Conservation (phyloP, 1,140 invertebrate genomes). For the Drosophila orosa region DNA sequence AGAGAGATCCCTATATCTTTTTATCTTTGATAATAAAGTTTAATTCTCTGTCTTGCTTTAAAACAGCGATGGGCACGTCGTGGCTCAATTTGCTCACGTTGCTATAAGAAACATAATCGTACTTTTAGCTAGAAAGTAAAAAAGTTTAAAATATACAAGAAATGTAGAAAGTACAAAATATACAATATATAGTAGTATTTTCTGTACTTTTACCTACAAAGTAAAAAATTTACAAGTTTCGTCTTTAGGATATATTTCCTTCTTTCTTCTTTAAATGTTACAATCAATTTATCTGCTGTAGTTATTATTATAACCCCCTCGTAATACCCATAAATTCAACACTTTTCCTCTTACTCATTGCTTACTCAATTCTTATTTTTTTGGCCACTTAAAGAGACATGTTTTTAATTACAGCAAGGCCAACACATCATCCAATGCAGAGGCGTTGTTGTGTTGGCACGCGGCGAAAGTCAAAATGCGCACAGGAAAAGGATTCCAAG, state of each 20-base stretch:
- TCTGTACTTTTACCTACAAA: too few relatives aligned
- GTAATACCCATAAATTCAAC: slow-evolving; percentile 14
- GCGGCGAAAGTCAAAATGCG: slow-evolving; percentile 51
- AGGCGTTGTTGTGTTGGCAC: slow-evolving; percentile 39
- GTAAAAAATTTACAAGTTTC: not conserved
- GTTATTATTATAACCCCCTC: not conserved
- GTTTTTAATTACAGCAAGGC: slow-evolving; percentile 34
- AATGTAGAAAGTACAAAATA: too few relatives aligned
- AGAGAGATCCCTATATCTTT: too few relatives aligned
- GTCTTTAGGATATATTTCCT: not conserved
- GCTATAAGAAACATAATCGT: too few relatives aligned
- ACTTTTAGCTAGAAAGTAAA: too few relatives aligned
- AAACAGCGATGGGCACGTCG: too few relatives aligned
- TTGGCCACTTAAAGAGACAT: slow-evolving; percentile 8
- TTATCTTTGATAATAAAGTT: too few relatives aligned
- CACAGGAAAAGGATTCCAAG: slow-evolving; percentile 37
- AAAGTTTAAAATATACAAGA: too few relatives aligned
- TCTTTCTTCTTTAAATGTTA: not conserved
- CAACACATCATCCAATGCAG: slow-evolving; percentile 12
- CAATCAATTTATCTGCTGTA: not conserved
- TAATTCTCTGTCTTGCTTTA: too few relatives aligned
- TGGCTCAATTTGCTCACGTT: too few relatives aligned
- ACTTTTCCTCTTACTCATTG: slow-evolving; percentile 39
- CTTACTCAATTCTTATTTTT: slow-evolving; percentile 3
- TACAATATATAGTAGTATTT: too few relatives aligned